Conservation (phyloP, 2,888 invertebrate species). For the Protula sp. region DNA sequence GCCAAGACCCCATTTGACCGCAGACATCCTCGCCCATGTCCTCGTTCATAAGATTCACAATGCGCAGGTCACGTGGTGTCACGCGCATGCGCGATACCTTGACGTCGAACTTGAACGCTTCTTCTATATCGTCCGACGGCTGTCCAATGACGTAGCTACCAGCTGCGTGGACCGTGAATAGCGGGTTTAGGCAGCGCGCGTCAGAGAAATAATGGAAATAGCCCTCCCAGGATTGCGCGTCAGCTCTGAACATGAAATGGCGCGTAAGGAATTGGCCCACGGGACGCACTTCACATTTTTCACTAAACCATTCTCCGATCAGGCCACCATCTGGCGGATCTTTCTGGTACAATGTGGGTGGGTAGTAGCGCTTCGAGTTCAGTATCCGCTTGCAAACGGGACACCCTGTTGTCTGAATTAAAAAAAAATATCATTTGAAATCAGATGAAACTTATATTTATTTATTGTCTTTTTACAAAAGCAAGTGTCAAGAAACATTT, state of each 20-base stretch:
- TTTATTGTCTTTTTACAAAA: no score
- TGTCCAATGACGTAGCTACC: background rate
- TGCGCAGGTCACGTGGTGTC: background rate
- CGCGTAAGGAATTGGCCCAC: conserved; percentile 59
- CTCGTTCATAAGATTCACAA: background rate
- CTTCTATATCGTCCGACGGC: background rate
- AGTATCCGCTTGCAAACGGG: conserved; percentile 51
- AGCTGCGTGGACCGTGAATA: background rate
- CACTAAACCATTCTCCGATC: conserved; percentile 60
- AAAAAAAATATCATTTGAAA: no score
- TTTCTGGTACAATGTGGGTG: conserved; percentile 55
- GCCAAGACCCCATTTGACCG: background rate
- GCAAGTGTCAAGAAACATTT: no score
- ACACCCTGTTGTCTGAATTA: conserved; percentile 42
- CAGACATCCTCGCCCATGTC: background rate
- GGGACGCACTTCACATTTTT: conserved; percentile 59
- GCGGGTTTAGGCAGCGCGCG: conserved; percentile 1
- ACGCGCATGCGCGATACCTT: background rate
- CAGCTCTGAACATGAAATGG: conserved; percentile 44
- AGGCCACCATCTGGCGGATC: conserved; percentile 54
- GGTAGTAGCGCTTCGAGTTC: conserved; percentile 53
- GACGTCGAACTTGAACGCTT: background rate
- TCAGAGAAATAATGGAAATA: conserved; percentile 7
- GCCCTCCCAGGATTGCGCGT: conserved; percentile 1
- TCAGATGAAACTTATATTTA: no score